These are phyloP conservation scores for Eulithis prunata DNA, from an alignment of 2,888 invertebrate species.

Conservation along the genomic window DNA sequence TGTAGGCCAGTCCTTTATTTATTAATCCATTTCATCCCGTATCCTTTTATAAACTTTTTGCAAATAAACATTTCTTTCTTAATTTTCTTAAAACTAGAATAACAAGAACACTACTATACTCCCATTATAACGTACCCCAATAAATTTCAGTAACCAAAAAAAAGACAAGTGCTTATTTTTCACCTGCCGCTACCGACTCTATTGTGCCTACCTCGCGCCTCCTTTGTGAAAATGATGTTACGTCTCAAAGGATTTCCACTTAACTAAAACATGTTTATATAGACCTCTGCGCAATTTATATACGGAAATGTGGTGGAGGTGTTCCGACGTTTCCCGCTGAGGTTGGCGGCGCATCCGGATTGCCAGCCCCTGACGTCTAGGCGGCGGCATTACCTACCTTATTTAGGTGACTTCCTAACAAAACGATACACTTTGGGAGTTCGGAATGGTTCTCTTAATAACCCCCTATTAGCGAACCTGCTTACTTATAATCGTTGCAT, in stretches of 20 bases:
- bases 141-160: background rate
- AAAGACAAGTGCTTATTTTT: background rate
- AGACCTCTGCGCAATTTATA: slow-evolving; percentile 65
- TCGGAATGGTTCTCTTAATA: background rate
- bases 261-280: slow-evolving; percentile 52
- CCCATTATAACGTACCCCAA: no score
- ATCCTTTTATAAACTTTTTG: no score
- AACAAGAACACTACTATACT: no score
- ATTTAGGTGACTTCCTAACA: slow-evolving; percentile 47
- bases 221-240: slow-evolving; percentile 35
- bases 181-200: background rate
- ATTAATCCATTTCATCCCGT: no score
- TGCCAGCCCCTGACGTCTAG: slow-evolving; percentile 42
- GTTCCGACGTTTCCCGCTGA: slow-evolving; percentile 54
- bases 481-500: no score
- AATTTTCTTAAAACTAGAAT: no score
- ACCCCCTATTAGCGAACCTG: no score
- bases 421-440: slow-evolving; percentile 26
- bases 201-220: slow-evolving; percentile 10
- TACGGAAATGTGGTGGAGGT: slow-evolving; percentile 62
- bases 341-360: slow-evolving; percentile 48
- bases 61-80: no score
- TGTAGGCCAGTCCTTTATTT: no score
- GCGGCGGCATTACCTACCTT: slow-evolving; percentile 53
- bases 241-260: slow-evolving; percentile 43